These are phyloP conservation scores for Pardosa pseudoannulata DNA, from an alignment of 2,888 invertebrate genomes.

Conservation along the genomic window DNA sequence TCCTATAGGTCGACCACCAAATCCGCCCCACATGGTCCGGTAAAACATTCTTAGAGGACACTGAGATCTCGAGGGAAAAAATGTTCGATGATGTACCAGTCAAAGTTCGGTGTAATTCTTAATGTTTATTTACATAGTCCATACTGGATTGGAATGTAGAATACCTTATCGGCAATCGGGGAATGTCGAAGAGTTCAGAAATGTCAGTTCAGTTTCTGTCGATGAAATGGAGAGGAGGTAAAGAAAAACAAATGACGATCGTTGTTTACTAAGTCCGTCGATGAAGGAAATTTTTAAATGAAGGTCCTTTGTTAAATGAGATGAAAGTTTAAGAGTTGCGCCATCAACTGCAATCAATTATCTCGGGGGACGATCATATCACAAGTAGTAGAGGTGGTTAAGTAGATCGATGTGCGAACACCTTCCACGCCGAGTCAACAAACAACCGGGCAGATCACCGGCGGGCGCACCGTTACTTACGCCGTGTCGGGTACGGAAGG, in stretches of 20 bases:
- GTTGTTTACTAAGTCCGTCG: not conserved
- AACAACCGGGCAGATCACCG: slow-evolving; percentile 2
- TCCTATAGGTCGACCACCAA: slow-evolving; percentile 39
- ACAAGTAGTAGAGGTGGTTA: not conserved
- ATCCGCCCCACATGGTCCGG: slow-evolving; percentile 63
- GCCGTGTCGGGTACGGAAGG: slow-evolving; percentile 32
- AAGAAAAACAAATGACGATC: not conserved
- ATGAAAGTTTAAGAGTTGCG: too few species aligned
- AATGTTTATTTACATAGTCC: not conserved
- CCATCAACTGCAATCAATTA: too few species aligned
- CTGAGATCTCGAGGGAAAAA: not conserved
- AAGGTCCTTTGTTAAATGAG: not conserved
- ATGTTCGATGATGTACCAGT: not conserved
- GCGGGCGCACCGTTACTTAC: slow-evolving; percentile 1
- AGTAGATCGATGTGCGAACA: not conserved
- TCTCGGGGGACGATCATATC: too few species aligned
- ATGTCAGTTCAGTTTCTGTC: slow-evolving; percentile 31
- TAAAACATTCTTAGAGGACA: slow-evolving; percentile 46
- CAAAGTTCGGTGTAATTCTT: not conserved
- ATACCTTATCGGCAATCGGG: not conserved
- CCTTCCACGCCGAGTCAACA: not conserved
- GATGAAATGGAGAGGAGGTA: not conserved
- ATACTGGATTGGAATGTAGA: not conserved
- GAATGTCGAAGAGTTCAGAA: not conserved
- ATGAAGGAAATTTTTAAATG: not conserved